Evolutionary conservation across 1,140 invertebrate species (phyloP).

Genomic region (Drosophila bocki): DNA sequence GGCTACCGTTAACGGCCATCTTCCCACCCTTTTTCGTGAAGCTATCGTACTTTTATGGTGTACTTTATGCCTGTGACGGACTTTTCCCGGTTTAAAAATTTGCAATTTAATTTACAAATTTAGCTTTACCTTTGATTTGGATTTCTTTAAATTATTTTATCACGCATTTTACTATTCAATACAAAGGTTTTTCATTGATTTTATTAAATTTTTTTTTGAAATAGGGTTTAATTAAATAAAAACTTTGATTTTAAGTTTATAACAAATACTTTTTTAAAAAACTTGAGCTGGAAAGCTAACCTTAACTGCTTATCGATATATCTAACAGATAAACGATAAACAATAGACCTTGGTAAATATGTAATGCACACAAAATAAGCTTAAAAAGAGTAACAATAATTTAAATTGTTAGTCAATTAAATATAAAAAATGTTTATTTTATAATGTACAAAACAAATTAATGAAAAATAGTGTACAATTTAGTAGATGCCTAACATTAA

Average conservation of each 20-base stretch:
- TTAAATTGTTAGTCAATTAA: not conserved
- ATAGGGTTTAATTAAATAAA: not conserved
- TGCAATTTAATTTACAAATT: not conserved
- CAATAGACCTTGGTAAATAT: not conserved
- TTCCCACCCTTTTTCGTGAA: not conserved
- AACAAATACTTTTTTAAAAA: not conserved
- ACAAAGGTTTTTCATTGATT: not conserved
- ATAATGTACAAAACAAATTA: not conserved
- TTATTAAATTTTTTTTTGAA: not conserved
- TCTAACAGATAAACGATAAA: not conserved
- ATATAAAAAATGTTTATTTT: not conserved
- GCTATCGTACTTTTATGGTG: not conserved
- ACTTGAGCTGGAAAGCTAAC: not conserved
- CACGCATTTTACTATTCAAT: not conserved
- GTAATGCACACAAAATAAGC: too few relatives aligned
- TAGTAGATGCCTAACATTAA: too few relatives aligned
- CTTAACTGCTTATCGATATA: not conserved
- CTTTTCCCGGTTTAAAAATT: constrained; percentile 24
- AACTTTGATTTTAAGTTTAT: not conserved
- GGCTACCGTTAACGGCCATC: constrained; percentile 20
- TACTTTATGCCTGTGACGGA: not conserved
- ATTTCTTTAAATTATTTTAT: not conserved
- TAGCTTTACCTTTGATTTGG: not conserved
- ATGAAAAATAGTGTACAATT: not conserved
- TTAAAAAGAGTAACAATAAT: not conserved